Evolutionary conservation across 1,140 invertebrate genomes (phyloP), one percentile per base, ranked within the genome.

Genomic region (Drosophila carrolli): DNA sequence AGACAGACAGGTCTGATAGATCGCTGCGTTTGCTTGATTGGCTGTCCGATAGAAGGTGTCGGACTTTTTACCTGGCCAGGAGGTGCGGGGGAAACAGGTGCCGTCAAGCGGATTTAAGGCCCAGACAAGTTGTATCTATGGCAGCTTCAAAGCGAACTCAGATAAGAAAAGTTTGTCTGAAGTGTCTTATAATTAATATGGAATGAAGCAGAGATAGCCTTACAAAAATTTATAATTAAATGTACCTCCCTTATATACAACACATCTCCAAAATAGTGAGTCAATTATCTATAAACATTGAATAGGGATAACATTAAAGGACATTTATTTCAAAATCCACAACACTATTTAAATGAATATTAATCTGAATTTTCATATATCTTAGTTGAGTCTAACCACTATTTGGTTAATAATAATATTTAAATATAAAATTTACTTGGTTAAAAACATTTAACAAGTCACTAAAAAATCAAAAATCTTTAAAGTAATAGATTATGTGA

Each of bases 1-100:
- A 75, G 53, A 85, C 56, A 70, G 58, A 88, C 65, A 59, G 35
- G 68, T 62, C 70, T 88, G 84, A 88, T 88, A 88, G 75, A 86
- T 89, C 63, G 83, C 50, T 79, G 75, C 81, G 81, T 65, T 83
- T 60, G 65, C 51, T 56, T 55, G 65, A 80, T 75, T 80, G 83
- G 66, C 44, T 58, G 68, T 72, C 68, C 68, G 81, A 73, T 83
- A 76, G 38, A 67, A 67, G 80, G 70, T 80, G 81, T 71, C 62
- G 59, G 63, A 16, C 63, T 63, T 35, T 43, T 51, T 63, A 62
- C 58, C 43, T 61, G 29, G 37, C 43, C 62, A 58, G n/a, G 1
- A n/a, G 14, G n/a, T 11, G 29, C 54, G 61, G 59, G 60, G 41
- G 46, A 29, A 38, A 43, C 70, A 78, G 70, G 35, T 68, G 68